A percentile compares a stretch with the other conserved stretches of the same genome.
Conservation (phyloP, 2,113 vertebrate species). For the Cacatua alba region DNA sequence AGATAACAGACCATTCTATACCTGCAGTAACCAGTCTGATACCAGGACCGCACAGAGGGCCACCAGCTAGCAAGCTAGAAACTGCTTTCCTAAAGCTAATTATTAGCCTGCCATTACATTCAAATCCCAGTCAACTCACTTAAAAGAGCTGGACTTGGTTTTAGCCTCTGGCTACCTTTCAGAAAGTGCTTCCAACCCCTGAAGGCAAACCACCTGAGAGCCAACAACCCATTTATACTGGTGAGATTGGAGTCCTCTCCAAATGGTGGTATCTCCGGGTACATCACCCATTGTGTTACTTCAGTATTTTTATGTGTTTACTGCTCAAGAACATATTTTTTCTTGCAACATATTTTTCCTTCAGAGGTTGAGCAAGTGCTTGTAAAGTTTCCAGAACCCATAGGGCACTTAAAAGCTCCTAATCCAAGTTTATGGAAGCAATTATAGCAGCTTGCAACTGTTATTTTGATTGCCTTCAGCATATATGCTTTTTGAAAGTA, state of each 20-base stretch:
- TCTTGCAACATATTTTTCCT: background rate
- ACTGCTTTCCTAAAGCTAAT: background rate
- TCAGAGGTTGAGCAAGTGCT: background rate
- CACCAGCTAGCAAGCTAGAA: background rate
- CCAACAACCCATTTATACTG: background rate
- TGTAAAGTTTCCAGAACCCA: background rate
- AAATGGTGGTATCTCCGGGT: background rate
- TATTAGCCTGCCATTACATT: background rate
- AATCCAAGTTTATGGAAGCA: conserved; percentile 31
- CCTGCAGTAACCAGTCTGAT: background rate
- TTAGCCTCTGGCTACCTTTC: background rate
- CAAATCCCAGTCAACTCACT: background rate
- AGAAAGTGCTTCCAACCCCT: background rate
- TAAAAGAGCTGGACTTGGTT: background rate
- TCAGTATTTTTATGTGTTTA: fast-evolving
- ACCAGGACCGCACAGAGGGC: background rate
- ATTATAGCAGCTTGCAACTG: background rate
- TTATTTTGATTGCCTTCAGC: background rate
- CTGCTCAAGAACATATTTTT: background rate
- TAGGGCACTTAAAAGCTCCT: background rate
- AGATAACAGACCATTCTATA: background rate
- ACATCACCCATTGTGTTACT: background rate
- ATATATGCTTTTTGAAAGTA: background rate
- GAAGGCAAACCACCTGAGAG: background rate
- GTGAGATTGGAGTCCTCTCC: background rate